These are phyloP conservation scores for Magallana gigas DNA, from an alignment of 1,140 invertebrate species.

Conservation along the genomic window DNA sequence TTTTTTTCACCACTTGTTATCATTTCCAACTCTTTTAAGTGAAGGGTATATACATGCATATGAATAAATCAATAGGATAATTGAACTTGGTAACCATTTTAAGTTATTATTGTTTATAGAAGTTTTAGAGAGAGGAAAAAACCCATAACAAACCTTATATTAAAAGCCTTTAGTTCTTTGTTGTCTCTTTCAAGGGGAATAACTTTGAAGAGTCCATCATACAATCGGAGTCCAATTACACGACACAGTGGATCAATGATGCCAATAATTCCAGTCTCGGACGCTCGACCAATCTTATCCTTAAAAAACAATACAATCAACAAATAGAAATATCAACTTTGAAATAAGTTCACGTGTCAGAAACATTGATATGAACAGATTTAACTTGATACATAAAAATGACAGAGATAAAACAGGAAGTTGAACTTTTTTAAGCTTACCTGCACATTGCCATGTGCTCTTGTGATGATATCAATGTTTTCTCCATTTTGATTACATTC, in stretches of 20 bases:
- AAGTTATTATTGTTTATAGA: too few species aligned
- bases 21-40: too few species aligned
- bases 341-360: too few species aligned
- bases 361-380: not conserved
- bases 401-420: too few species aligned
- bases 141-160: conserved; percentile 85
- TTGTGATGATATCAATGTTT: conserved; percentile 94
- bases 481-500: conserved; percentile 88
- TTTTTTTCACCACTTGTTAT: not conserved
- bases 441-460: conserved; percentile 96
- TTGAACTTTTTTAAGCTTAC: conserved; percentile 51
- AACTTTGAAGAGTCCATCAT: conserved; percentile 98
- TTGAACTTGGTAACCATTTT: too few species aligned
- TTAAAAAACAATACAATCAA: conserved; percentile 51
- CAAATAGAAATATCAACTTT: not conserved
- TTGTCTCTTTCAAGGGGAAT: conserved; percentile 90
- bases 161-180: conserved; percentile 95
- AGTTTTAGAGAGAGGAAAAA: too few species aligned
- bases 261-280: conserved; percentile 96
- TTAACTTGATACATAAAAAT: not conserved
- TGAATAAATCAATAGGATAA: too few species aligned
- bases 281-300: conserved; percentile 84
- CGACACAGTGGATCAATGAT: conserved; percentile 97
- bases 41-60: too few species aligned
- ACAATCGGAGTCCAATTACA: conserved; percentile 94